Base-by-base conservation (phyloP, 2,888 invertebrate species). In the Dichetophora obliterata region DNA sequence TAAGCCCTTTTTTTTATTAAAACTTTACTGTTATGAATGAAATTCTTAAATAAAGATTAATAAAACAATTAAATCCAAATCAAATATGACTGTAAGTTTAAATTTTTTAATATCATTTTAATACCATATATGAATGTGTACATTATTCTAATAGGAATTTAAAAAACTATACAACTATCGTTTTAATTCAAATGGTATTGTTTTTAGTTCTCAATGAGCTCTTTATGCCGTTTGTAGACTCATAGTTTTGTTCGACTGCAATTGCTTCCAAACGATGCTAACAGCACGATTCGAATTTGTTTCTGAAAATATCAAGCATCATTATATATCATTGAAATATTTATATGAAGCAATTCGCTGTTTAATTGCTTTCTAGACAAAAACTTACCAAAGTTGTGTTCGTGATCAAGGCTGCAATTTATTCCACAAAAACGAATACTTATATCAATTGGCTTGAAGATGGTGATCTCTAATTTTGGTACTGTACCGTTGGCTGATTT, bases 381-480 rank as follows among this genome's bases (percentile, higher is more conserved):
- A 48, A 9, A 77, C 82, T 83, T 81, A 85, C 86, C 84, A 75
- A 54, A 84, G 75, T 80, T 83, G 76, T 86, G 88, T 50, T 83
- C 82, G 75, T 88, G 88, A 5, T 84, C 79, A 75, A 82, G 77
- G 16, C 81, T 79, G 75, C 88, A 88, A 27, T 78, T 66, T 14
- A 78, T 77, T 5, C 85, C 85, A 75, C 88, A 88, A 75, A 85
- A 85, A 72, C 84, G 79, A 31, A 88, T 83, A 57, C 82, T 85
- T 24, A 88, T 78, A 78, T 88, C 86, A 69, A 88, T 81, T 54
- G 86, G 85, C 70, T 84, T 82, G 72, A 84, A 82, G 5, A 86
- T 84, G 77, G 82, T 83, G 37, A 88, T 80, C 43, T 85, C 84
- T 5, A 88, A 81, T 73, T 85, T 81, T 9, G 88, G 88, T 75